These are phyloP conservation scores for Aurelia aurita complex sp. Pacific DNA, from an alignment of 30 jellyfish, hydroid and myxozoan genomes.

Conservation along the genomic window DNA sequence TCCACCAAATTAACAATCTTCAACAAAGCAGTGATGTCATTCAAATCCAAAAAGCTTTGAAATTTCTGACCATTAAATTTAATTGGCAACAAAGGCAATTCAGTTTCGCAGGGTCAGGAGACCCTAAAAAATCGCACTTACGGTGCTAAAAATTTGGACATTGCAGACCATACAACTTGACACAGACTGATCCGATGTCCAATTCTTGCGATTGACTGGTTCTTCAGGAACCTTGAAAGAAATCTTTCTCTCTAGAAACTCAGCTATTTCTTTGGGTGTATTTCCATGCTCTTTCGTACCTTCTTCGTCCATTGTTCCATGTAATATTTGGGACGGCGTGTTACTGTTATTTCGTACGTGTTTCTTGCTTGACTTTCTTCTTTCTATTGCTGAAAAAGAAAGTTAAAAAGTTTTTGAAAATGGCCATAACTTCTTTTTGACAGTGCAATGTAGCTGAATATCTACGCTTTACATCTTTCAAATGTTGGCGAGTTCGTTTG, in stretches of 20 bases:
- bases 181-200: conserved; percentile 81
- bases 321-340: background rate
- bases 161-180: conserved; percentile 83
- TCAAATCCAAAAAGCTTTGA: background rate
- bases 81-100: too few relatives aligned
- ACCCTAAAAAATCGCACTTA: conserved; percentile 9
- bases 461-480: too few relatives aligned
- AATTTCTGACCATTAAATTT: background rate
- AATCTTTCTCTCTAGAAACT: too few relatives aligned
- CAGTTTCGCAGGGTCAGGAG: too few relatives aligned
- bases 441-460: too few relatives aligned
- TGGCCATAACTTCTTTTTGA: too few relatives aligned
- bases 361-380: conserved; percentile 16
- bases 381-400: conserved; percentile 8
- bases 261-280: too few relatives aligned
- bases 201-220: conserved; percentile 57
- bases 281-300: too few relatives aligned
- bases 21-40: too few relatives aligned
- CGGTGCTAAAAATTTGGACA: conserved; percentile 66
- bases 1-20: too few relatives aligned
- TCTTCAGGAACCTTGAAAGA: conserved; percentile 27
- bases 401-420: too few relatives aligned
- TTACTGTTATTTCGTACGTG: conserved; percentile 53
- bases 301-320: background rate
- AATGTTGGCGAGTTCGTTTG: too few relatives aligned